Conservation (phyloP, 2,113 vertebrate species). For the Eonycteris spelaea region DNA sequence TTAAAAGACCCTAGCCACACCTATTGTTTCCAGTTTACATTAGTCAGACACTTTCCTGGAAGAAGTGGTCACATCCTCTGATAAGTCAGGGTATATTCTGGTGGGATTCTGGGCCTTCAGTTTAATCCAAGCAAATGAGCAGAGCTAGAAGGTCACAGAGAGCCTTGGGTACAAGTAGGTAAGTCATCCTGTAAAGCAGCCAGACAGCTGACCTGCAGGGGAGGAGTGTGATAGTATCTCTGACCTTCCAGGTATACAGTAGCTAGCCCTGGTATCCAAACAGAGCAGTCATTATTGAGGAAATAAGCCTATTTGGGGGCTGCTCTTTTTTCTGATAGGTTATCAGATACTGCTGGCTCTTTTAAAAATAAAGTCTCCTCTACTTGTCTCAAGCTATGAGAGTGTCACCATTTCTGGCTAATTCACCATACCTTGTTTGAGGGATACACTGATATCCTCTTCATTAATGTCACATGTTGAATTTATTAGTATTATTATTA, state of each 20-base stretch:
- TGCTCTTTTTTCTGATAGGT: constrained; percentile 16
- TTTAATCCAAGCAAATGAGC: neutral
- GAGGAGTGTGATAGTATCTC: neutral
- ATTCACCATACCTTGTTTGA: neutral
- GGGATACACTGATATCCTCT: neutral
- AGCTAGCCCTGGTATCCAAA: accelerated
- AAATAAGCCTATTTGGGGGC: neutral
- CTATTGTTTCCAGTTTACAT: neutral
- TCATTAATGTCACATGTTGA: neutral
- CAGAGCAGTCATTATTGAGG: accelerated
- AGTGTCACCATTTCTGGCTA: neutral
- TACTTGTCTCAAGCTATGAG: neutral
- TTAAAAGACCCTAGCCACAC: neutral
- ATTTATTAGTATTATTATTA: neutral
- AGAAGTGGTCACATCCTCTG: neutral
- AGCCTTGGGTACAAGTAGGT: neutral
- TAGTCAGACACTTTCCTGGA: neutral
- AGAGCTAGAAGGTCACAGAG: neutral
- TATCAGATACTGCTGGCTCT: neutral
- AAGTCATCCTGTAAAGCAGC: neutral
- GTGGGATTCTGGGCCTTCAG: neutral
- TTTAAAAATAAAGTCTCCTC: neutral
- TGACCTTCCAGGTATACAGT: neutral
- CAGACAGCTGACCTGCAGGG: neutral
- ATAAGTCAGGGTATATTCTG: neutral